These are phyloP conservation scores for Notospermus geniculatus DNA, from an alignment of 1,140 invertebrate genomes.

Conservation along the genomic window DNA sequence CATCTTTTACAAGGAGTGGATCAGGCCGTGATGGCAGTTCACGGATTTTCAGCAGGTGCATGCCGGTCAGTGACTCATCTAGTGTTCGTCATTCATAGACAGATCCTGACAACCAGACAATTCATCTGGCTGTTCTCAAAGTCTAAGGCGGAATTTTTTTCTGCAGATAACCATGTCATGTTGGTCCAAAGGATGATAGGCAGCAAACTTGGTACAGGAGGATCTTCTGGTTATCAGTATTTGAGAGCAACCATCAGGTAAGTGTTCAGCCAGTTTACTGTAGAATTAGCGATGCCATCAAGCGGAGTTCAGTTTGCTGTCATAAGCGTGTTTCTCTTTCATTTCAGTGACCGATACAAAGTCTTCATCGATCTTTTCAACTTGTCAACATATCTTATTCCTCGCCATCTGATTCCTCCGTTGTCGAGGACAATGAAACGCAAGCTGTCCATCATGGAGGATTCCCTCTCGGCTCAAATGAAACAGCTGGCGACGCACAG, in stretches of 20 bases:
- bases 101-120: no score
- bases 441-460: conserved; percentile 35
- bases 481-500: no score
- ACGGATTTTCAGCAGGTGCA: no score
- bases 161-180: conserved; percentile 92
- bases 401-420: conserved; percentile 84
- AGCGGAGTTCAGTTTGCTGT: no score
- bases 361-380: conserved; percentile 98
- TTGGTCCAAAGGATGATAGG: conserved; percentile 99
- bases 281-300: no score
- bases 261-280: no score
- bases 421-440: conserved; percentile 72
- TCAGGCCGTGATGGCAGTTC: no score
- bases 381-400: conserved; percentile 92
- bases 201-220: conserved; percentile 92
- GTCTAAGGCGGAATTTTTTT: conserved; percentile 15
- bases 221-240: conserved; percentile 98
- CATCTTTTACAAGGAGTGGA: no score
- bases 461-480: no score
- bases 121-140: not conserved
- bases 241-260: conserved; percentile 94
- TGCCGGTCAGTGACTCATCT: no score
- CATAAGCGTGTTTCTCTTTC: conserved; percentile 29
- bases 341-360: conserved; percentile 92
- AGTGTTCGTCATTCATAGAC: no score